phyloP scores from a whole-genome alignment of 2,888 invertebrate genomes.

The Latrodectus hesperus region DNA sequence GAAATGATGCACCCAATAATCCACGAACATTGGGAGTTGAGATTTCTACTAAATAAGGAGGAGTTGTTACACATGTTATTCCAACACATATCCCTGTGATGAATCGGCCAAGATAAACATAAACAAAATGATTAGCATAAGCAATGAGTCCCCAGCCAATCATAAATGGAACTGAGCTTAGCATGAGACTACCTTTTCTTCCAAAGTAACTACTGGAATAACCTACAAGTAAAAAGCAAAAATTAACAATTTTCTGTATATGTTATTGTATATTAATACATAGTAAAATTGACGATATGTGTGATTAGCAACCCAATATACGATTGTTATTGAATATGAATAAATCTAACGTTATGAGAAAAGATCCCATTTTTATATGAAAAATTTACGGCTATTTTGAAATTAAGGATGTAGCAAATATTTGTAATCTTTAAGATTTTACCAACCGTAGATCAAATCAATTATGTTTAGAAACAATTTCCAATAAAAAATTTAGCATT shows the following conservation, averaged over 20 bases:
- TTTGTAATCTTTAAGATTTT: no score
- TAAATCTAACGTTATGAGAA: no score
- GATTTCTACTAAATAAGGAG: slow-evolving; percentile 70
- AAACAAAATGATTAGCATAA: slow-evolving; percentile 59
- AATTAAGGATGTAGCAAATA: no score
- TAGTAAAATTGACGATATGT: no score
- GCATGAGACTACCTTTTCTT: slow-evolving; percentile 71
- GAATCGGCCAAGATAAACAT: slow-evolving; percentile 68
- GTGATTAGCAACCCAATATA: no score
- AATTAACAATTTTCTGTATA: background rate
- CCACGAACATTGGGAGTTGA: slow-evolving; percentile 69
- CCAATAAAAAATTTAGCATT: no score
- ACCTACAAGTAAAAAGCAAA: slow-evolving; percentile 40
- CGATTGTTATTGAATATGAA: no score
- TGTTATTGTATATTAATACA: no score
- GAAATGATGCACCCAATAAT: slow-evolving; percentile 70
- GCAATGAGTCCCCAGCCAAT: slow-evolving; percentile 74
- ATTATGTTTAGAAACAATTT: no score
- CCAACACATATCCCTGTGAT: slow-evolving; percentile 69
- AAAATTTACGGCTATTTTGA: no score
- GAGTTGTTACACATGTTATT: slow-evolving; percentile 68
- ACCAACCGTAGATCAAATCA: no score
- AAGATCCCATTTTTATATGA: no score
- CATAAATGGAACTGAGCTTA: slow-evolving; percentile 73
- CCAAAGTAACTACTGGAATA: slow-evolving; percentile 72